These are phyloP conservation scores for Notamacropus eugenii DNA, from an alignment of 2,797 vertebrate genomes.

Conservation along the genomic window DNA sequence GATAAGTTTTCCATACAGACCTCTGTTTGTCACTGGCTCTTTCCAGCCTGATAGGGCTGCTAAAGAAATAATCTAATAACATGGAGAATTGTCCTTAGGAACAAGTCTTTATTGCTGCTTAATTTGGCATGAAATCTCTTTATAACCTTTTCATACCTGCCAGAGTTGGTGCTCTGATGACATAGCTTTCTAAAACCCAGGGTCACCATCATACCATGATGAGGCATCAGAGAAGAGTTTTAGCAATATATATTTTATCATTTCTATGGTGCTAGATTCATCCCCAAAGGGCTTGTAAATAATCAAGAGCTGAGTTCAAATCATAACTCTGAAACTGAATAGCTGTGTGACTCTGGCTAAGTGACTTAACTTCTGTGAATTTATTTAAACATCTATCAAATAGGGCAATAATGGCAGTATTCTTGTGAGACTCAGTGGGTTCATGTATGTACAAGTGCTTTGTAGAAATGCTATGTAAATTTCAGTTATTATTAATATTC, in stretches of 20 bases:
- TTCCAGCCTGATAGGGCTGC: background rate
- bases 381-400: background rate
- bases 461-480: background rate
- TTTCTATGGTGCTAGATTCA: conserved; percentile 49
- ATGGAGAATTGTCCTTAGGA: background rate
- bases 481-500: background rate
- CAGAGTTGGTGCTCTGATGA: background rate
- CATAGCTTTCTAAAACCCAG: background rate
- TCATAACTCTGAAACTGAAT: background rate
- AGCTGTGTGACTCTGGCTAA: background rate
- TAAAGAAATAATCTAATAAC: background rate
- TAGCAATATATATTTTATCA: conserved; percentile 70
- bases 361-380: background rate
- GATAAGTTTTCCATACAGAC: background rate
- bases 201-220: background rate
- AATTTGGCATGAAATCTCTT: background rate
- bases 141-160: background rate
- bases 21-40: background rate
- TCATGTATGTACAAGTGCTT: background rate
- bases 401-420: background rate
- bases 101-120: background rate
- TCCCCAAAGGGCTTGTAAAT: conserved; percentile 63
- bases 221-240: background rate
- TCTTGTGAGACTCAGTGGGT: background rate
- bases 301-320: background rate